Conservation (phyloP, 2,888 invertebrate species). For the Erannis defoliaria region DNA sequence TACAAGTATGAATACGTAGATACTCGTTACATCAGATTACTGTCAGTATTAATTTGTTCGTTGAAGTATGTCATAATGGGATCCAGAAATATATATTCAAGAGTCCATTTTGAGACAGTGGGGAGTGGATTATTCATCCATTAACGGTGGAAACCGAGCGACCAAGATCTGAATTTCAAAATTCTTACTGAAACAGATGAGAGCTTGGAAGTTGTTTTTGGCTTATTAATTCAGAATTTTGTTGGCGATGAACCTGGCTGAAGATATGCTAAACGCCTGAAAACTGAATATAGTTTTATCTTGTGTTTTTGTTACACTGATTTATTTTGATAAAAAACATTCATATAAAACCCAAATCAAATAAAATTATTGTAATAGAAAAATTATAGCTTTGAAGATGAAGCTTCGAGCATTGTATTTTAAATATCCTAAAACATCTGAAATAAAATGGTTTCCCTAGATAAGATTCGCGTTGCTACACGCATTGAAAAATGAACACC, state of each 20-base stretch:
- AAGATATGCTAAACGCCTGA: neutral
- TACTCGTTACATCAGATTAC: conserved; percentile 35
- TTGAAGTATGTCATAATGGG: conserved; percentile 58
- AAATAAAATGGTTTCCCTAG: conserved; percentile 1
- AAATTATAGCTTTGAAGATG: neutral
- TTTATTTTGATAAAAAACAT: too few relatives aligned
- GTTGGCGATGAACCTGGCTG: neutral
- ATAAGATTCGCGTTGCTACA: conserved; percentile 11
- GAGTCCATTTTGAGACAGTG: conserved; percentile 63
- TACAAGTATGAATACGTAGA: conserved; percentile 22
- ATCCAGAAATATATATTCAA: conserved; percentile 60
- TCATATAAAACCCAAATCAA: too few relatives aligned
- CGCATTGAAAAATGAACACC: conserved; percentile 48
- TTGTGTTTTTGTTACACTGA: neutral
- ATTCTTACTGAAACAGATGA: conserved; percentile 66
- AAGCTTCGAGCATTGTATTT: neutral
- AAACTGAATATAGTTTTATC: neutral
- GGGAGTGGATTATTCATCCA: conserved; percentile 64
- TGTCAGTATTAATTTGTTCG: conserved; percentile 31
- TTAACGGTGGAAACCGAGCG: conserved; percentile 25
- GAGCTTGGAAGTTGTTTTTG: conserved; percentile 43
- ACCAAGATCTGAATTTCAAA: conserved; percentile 39
- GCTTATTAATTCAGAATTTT: conserved; percentile 55
- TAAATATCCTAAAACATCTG: conserved; percentile 9
- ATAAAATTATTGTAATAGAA: neutral